phyloP scores from a whole-genome alignment of 2,888 invertebrate genomes.

The Globia sparganii region DNA sequence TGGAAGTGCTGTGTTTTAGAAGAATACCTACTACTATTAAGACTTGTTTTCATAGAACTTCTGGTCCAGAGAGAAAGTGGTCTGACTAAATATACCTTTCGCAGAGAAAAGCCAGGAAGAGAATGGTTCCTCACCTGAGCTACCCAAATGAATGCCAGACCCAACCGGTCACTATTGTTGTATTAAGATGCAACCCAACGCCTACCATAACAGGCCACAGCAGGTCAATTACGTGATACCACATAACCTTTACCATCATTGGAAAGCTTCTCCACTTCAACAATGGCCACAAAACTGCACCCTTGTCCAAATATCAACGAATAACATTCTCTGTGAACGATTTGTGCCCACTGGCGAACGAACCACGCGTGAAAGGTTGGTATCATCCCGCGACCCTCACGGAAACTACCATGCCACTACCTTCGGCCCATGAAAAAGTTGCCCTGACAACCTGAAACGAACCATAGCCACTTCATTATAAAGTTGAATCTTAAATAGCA shows the following conservation, averaged over 20 bases:
- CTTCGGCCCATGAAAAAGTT: conserved; percentile 64
- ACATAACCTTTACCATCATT: conserved; percentile 44
- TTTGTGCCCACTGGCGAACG: conserved; percentile 81
- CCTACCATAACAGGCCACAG: conserved; percentile 23
- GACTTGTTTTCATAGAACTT: neutral
- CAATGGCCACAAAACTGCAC: conserved; percentile 55
- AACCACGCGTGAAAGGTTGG: conserved; percentile 89
- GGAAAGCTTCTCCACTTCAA: conserved; percentile 49
- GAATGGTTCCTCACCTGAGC: neutral
- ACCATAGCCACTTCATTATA: conserved; percentile 26
- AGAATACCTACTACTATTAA: neutral
- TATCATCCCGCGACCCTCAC: conserved; percentile 89
- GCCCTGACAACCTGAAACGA: conserved; percentile 31
- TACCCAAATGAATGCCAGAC: conserved; percentile 1
- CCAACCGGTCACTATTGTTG: conserved; percentile 56
- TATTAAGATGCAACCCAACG: conserved; percentile 9
- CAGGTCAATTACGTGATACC: conserved; percentile 61
- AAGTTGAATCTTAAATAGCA: conserved; percentile 40
- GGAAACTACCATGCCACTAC: conserved; percentile 78
- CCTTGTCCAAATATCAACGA: conserved; percentile 49
- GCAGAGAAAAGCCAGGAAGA: conserved; percentile 16
- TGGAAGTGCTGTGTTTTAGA: neutral
- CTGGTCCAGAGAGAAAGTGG: neutral
- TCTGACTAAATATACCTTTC: neutral
- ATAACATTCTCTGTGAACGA: conserved; percentile 50